Evolutionary conservation across 2,888 invertebrate species (phyloP).

Genomic region (Chrysolina americana): DNA sequence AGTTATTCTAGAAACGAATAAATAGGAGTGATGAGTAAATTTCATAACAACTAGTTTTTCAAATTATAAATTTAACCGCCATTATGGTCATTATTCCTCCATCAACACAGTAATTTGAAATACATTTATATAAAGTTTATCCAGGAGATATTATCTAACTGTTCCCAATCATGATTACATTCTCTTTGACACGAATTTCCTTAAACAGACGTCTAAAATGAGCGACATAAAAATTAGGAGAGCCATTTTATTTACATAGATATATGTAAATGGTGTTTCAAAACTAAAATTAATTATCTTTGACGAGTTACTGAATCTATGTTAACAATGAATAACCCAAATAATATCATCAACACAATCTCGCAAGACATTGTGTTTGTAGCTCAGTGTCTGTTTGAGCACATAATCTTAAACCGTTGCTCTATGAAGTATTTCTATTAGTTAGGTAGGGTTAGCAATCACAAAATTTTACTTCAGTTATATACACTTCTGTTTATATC

Average conservation of each 20-base stretch:
- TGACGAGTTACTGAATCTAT: not conserved
- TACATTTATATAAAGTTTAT: not conserved
- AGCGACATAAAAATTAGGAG: constrained; percentile 21
- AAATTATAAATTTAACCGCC: not conserved
- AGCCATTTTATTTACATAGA: not conserved
- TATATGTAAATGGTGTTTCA: not conserved
- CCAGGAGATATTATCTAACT: constrained; percentile 27
- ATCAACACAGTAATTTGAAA: not conserved
- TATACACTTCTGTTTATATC: too few species aligned
- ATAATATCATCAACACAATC: not conserved
- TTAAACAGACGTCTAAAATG: not conserved
- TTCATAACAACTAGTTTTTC: not conserved
- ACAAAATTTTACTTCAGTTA: too few species aligned
- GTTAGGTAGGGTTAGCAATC: too few species aligned
- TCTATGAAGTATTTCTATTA: too few species aligned
- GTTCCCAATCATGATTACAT: constrained; percentile 17
- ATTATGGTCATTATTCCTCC: not conserved
- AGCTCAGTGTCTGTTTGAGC: too few species aligned
- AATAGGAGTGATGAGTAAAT: too few species aligned
- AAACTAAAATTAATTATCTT: constrained; percentile 3
- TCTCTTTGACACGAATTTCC: constrained; percentile 18
- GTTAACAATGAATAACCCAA: not conserved
- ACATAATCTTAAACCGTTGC: too few species aligned
- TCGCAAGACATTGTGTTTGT: too few species aligned
- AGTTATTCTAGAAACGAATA: too few species aligned